These are phyloP conservation scores for Brassicogethes aeneus DNA, from an alignment of 2,888 invertebrate genomes.

Conservation along the genomic window DNA sequence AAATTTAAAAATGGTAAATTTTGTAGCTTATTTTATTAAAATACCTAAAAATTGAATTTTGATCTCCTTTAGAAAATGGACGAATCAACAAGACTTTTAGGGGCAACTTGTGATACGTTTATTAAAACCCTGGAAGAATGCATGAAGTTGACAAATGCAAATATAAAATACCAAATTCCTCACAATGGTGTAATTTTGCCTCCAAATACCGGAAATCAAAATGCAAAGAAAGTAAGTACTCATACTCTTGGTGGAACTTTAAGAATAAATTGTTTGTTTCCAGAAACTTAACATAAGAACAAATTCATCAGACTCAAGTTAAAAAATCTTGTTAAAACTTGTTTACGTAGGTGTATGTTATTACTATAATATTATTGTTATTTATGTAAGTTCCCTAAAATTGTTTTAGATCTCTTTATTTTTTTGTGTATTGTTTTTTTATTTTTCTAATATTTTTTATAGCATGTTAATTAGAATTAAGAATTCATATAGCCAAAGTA, in stretches of 20 bases:
- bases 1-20: background rate
- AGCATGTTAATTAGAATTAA: background rate
- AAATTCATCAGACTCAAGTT: constrained; percentile 3
- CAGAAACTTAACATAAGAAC: constrained; percentile 5
- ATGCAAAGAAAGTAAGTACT: constrained; percentile 25
- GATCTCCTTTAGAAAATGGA: constrained; percentile 51
- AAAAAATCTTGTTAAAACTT: background rate
- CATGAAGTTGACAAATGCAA: constrained; percentile 52
- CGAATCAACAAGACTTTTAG: constrained; percentile 63
- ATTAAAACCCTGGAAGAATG: constrained; percentile 74
- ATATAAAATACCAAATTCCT: constrained; percentile 29
- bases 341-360: background rate
- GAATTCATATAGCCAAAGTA: constrained; percentile 9
- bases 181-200: constrained; percentile 27
- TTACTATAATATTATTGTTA: background rate
- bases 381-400: background rate
- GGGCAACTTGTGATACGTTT: constrained; percentile 76
- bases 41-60: no score
- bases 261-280: constrained; percentile 6
- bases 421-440: constrained; percentile 1
- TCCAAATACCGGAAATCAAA: constrained; percentile 27
- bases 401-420: constrained; percentile 2
- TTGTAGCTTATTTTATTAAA: no score
- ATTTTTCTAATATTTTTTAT: background rate
- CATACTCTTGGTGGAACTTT: constrained; percentile 1